These are phyloP conservation scores for Catharus fuscescens DNA, from an alignment of 2,113 vertebrate species.

Conservation along the genomic window DNA sequence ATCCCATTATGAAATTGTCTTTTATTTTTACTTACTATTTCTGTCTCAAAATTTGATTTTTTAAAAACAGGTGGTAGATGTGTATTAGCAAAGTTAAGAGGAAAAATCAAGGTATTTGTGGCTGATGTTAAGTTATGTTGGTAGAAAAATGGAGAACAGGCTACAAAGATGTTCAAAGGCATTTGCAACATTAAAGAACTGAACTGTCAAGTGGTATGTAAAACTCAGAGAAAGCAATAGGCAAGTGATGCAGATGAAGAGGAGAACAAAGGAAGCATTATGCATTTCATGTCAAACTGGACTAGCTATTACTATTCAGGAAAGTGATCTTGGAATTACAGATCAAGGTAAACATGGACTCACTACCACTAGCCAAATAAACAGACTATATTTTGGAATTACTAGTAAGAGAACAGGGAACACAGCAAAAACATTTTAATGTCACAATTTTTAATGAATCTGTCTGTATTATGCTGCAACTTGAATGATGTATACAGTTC, in stretches of 20 bases:
- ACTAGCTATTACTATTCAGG: background rate
- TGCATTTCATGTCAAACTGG: background rate
- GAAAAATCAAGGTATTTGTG: background rate
- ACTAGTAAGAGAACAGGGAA: background rate
- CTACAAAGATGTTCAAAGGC: background rate
- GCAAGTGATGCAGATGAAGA: background rate
- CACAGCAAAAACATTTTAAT: background rate
- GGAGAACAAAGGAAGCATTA: background rate
- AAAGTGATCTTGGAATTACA: background rate
- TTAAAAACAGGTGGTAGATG: background rate
- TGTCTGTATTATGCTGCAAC: fast-evolving
- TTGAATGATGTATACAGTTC: background rate
- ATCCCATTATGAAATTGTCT: background rate
- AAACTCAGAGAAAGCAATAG: background rate
- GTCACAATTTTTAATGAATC: background rate
- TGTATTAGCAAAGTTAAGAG: background rate
- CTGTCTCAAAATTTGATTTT: background rate
- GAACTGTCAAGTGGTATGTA: background rate
- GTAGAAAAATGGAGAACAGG: background rate
- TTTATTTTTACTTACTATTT: background rate
- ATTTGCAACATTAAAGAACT: background rate
- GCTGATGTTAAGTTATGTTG: background rate
- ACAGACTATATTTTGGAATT: background rate
- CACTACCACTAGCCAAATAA: background rate
- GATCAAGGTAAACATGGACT: background rate